Evolutionary conservation across 1,140 invertebrate genomes (phyloP), one percentile per base, ranked within the genome.

Genomic region (Zaprionus lachaisei): DNA sequence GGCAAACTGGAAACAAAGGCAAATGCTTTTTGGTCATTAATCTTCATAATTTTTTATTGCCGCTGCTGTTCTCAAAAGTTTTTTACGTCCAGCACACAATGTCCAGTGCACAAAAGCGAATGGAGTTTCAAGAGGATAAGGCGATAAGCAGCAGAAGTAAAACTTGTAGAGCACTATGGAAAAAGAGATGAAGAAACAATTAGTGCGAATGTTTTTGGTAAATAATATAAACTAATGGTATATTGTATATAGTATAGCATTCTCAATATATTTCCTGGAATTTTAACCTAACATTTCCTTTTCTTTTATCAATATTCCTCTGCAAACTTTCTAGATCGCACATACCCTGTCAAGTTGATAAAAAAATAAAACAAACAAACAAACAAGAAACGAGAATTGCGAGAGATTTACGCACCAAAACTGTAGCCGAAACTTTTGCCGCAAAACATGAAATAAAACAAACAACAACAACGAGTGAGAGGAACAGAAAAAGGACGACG

Each of bases 41-140:
- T 87, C 81, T 84, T 84, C 38, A 89, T 89, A 81, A 83, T 75
- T 81, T 72, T 86, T 72, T 71, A 86, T 79, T 72, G 73, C 63
- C 41, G 26, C 41, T 73, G 58, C 56, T 56, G 37, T 47, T 47
- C 74, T 62, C 17, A 24, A 49, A 84, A 78, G 56, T 64, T 67
- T 55, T 61, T 41, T 41, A 11, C 44, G 57, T 28, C n/a, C 41
- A 9, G 15, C 31, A 34, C 31, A 34, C 9, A 34, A 34, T 34
- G 22, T 28, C 31, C 12, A 26, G 2, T 7, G 22, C 34, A 20
- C 47, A 70, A 62, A 22, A 28, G 58, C 34, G 34, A 56, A 47
- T 20, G 49, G n/a, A 47, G 15, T 47, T 47, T 47, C 15, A 47
- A 47, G 41, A 47, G 41, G 41, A 47, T 47, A 17, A 47, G 9